A percentile compares a stretch with the other conserved stretches of the same genome.
phyloP scores from a whole-genome alignment of 2,888 invertebrate species.

The Mesoligia furuncula region DNA sequence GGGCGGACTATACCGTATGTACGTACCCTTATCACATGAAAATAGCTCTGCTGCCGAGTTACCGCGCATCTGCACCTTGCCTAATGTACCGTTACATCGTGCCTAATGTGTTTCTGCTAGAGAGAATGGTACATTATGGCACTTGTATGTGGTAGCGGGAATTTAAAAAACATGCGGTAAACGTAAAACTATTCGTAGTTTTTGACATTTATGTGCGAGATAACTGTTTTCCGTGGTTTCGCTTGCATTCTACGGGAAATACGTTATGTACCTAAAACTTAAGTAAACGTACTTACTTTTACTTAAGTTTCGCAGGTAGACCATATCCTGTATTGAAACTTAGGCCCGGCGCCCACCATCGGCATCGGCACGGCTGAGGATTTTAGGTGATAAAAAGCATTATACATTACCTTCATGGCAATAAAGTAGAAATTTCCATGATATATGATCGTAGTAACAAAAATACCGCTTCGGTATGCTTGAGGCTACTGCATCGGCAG shows the following conservation, averaged over 20 bases:
- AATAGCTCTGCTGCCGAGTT: constrained; percentile 64
- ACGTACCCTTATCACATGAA: constrained; percentile 72
- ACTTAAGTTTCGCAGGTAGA: too few species aligned
- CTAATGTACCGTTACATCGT: constrained; percentile 72
- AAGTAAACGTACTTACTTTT: too few species aligned
- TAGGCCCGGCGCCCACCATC: too few species aligned
- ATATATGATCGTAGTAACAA: too few species aligned
- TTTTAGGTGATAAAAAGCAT: too few species aligned
- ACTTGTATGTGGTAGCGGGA: constrained; percentile 14
- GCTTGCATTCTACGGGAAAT: not conserved
- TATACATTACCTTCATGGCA: too few species aligned
- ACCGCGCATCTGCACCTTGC: constrained; percentile 73
- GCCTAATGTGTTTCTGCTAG: constrained; percentile 70
- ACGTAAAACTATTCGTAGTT: constrained; percentile 13
- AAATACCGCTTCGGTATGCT: too few species aligned
- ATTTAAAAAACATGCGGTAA: constrained; percentile 32
- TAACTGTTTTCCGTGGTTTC: not conserved
- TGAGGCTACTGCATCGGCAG: too few species aligned
- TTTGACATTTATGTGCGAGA: constrained; percentile 11
- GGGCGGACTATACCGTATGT: constrained; percentile 62
- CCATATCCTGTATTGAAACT: too few species aligned
- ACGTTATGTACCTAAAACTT: too few species aligned
- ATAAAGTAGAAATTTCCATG: too few species aligned
- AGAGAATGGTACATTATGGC: constrained; percentile 49
- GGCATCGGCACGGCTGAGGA: too few species aligned